Conservation (phyloP, 2,797 vertebrate species). For the Danio jaintianensis region DNA sequence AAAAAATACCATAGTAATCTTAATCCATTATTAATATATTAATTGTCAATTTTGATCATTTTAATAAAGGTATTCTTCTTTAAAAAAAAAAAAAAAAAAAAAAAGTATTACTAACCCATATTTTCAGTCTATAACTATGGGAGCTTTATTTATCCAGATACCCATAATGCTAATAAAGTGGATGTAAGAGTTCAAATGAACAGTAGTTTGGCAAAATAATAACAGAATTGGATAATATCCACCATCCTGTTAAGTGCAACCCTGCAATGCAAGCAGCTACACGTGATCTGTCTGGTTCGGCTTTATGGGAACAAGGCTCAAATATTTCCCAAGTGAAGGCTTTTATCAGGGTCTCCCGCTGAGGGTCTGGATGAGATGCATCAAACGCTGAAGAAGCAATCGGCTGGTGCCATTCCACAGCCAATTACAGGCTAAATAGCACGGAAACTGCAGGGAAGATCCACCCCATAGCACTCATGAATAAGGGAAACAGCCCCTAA, state of each 20-base stretch:
- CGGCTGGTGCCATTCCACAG: slow-evolving; percentile 59
- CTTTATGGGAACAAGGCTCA: slow-evolving; percentile 53
- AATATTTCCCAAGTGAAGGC: slow-evolving; percentile 59
- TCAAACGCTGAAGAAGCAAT: slow-evolving; percentile 62
- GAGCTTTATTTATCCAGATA: neutral
- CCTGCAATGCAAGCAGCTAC: slow-evolving; percentile 40
- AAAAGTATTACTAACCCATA: no score
- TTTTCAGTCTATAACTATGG: neutral
- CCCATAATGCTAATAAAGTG: neutral
- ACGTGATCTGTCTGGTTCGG: slow-evolving; percentile 61
- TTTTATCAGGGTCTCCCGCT: slow-evolving; percentile 63
- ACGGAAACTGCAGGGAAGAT: slow-evolving; percentile 44
- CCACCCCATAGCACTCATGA: slow-evolving; percentile 53
- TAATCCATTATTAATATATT: neutral
- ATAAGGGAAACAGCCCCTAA: slow-evolving; percentile 39
- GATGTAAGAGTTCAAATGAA: neutral
- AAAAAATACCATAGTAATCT: no score
- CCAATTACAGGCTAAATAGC: slow-evolving; percentile 64
- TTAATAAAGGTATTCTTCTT: neutral
- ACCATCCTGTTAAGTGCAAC: slow-evolving; percentile 28
- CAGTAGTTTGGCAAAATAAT: slow-evolving; percentile 44
- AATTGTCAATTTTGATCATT: neutral
- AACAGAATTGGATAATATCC: slow-evolving; percentile 29
- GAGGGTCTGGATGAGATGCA: slow-evolving; percentile 58
- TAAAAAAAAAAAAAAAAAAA: no score